Percentiles rank a stretch among this genome's conserved stretches.
Conservation (phyloP, 2,113 vertebrate genomes). For the Nerophis lumbriciformis region DNA sequence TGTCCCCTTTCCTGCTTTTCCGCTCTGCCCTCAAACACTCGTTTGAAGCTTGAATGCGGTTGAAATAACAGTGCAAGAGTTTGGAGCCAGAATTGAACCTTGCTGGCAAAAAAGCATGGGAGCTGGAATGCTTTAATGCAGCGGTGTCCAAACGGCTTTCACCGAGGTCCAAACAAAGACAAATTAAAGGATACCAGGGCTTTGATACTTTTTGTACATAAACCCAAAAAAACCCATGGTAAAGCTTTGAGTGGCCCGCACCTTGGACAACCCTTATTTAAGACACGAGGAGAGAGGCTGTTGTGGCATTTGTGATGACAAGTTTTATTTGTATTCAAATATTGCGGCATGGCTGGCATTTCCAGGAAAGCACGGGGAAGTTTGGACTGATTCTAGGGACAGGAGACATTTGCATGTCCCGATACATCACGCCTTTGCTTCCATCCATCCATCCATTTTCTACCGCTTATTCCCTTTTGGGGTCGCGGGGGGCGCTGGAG, state of each 20-base stretch:
- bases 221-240: too few species aligned
- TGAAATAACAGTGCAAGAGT: conserved; percentile 1
- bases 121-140: neutral
- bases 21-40: conserved; percentile 34
- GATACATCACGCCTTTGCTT: neutral
- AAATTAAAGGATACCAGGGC: too few species aligned
- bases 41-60: conserved; percentile 24
- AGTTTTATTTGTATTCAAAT: conserved; percentile 4
- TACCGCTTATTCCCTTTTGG: too few species aligned
- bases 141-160: too few species aligned
- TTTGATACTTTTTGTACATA: too few species aligned
- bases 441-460: too few species aligned
- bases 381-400: too few species aligned
- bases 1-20: conserved; percentile 51
- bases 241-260: too few species aligned
- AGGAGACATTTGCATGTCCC: conserved; percentile 1
- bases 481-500: too few species aligned
- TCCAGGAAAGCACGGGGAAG: conserved; percentile 5
- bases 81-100: neutral
- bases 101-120: neutral
- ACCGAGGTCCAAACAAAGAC: too few species aligned
- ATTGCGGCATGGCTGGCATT: neutral
- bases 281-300: neutral
- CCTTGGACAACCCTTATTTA: neutral
- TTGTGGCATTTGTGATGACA: neutral